These are phyloP conservation scores for Drosophila testacea DNA, from an alignment of 2,888 invertebrate species.

Conservation along the genomic window DNA sequence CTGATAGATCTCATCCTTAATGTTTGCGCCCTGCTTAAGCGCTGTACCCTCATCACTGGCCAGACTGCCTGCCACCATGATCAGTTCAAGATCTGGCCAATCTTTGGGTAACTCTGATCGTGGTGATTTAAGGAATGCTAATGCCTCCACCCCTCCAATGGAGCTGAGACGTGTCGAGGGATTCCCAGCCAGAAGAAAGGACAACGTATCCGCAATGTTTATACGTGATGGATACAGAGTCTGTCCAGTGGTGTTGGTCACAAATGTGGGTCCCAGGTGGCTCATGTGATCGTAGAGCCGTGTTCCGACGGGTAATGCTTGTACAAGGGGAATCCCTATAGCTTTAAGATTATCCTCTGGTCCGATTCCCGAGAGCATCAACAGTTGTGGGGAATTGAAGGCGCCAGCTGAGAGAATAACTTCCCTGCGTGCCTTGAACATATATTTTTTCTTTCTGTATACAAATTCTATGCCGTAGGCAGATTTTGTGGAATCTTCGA, in stretches of 20 bases:
- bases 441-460: conserved; percentile 85
- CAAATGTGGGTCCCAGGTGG: conserved; percentile 84
- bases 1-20: conserved; percentile 87
- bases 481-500: conserved; percentile 87
- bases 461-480: conserved; percentile 90
- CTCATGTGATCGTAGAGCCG: conserved; percentile 87
- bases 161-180: conserved; percentile 85
- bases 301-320: conserved; percentile 89
- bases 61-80: conserved; percentile 88
- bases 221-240: conserved; percentile 47
- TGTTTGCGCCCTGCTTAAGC: conserved; percentile 87
- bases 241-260: conserved; percentile 81
- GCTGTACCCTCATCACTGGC: conserved; percentile 87
- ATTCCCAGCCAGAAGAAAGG: conserved; percentile 85
- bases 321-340: conserved; percentile 87
- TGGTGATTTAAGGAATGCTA: conserved; percentile 88
- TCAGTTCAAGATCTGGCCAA: conserved; percentile 89
- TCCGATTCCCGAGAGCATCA: conserved; percentile 93
- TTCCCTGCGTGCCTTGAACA: conserved; percentile 89
- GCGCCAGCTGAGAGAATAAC: conserved; percentile 94
- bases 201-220: conserved; percentile 42
- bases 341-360: conserved; percentile 86
- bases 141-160: conserved; percentile 88
- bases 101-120: conserved; percentile 86
- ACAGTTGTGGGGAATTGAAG: conserved; percentile 94